These are phyloP conservation scores for Isotomurus palustris DNA, from an alignment of 2,888 invertebrate genomes.

Conservation along the genomic window DNA sequence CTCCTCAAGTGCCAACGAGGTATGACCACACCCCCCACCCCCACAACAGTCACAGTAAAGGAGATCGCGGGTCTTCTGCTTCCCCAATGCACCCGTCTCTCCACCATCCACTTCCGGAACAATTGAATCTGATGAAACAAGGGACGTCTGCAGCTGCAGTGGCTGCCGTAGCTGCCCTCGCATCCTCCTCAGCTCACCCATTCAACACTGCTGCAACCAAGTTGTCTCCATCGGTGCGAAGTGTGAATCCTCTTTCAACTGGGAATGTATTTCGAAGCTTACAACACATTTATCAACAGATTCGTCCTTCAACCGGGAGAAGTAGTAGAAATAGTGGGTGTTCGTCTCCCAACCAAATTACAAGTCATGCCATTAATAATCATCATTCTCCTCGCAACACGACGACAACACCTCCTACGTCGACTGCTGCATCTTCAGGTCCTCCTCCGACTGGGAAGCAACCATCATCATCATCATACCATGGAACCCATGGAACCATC, in stretches of 20 bases:
- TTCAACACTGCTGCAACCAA: no score
- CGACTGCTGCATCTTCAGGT: no score
- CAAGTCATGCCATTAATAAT: constrained; percentile 32
- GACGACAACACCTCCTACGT: constrained; percentile 2
- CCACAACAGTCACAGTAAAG: background rate
- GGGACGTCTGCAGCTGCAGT: constrained; percentile 4
- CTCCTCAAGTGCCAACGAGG: constrained; percentile 37
- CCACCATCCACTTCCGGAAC: background rate
- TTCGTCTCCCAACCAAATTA: constrained; percentile 21
- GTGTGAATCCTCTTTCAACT: no score
- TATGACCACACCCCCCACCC: constrained; percentile 25
- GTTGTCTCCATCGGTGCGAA: no score
- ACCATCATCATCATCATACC: constrained; percentile 18
- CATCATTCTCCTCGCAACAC: constrained; percentile 18
- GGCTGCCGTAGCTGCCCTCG: background rate
- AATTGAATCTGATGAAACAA: background rate
- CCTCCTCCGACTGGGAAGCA: constrained; percentile 7
- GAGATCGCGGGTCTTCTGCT: background rate
- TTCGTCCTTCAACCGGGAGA: constrained; percentile 26
- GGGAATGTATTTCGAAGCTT: constrained; percentile 44
- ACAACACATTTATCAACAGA: constrained; percentile 44
- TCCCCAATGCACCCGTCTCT: background rate
- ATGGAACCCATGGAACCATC: background rate
- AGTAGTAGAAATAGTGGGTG: constrained; percentile 4
- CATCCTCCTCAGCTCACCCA: background rate